These are phyloP conservation scores for Epiblema foenella DNA, from an alignment of 2,888 invertebrate genomes.

Conservation along the genomic window DNA sequence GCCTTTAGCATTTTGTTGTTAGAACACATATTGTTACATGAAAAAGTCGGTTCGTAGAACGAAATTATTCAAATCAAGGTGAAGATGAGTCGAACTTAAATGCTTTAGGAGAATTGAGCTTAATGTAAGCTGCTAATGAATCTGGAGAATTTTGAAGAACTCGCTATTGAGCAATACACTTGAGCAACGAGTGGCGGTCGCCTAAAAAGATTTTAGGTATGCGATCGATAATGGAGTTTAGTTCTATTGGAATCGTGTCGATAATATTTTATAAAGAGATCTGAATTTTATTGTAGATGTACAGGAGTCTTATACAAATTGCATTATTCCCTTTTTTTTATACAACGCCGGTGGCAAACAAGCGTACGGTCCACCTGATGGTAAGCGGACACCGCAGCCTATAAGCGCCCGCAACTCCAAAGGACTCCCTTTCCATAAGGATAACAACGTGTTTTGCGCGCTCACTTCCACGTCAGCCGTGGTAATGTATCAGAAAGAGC, in stretches of 20 bases:
- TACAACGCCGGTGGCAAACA: no score
- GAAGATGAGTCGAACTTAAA: not conserved
- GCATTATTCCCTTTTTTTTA: no score
- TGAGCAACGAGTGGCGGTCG: not conserved
- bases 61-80: not conserved
- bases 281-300: no score
- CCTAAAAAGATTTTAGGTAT: not conserved
- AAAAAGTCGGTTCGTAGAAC: not conserved
- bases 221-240: not conserved
- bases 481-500: no score
- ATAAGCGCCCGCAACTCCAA: no score
- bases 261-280: not conserved
- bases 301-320: no score
- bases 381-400: no score
- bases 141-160: not conserved
- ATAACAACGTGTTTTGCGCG: no score
- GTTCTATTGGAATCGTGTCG: not conserved
- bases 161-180: not conserved
- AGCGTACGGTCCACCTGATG: no score
- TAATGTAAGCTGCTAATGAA: not conserved
- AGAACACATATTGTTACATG: constrained; percentile 39
- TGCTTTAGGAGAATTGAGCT: constrained; percentile 16
- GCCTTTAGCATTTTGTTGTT: constrained; percentile 38
- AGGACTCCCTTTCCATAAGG: no score
- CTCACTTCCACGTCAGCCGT: no score